These are phyloP conservation scores for Semotilus atromaculatus DNA, from an alignment of 2,797 vertebrate species.

Conservation along the genomic window DNA sequence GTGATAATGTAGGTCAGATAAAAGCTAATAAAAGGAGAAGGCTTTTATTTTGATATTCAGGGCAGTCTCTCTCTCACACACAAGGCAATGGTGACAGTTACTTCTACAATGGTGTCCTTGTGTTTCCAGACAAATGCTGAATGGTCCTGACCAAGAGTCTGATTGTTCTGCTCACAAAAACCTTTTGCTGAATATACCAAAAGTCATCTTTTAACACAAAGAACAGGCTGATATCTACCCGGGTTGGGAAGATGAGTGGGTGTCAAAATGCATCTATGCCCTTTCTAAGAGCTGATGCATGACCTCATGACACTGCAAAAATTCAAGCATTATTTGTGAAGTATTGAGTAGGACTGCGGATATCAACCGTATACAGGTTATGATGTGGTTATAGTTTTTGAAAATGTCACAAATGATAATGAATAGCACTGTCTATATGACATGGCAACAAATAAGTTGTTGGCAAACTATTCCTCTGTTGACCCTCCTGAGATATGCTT, in stretches of 20 bases:
- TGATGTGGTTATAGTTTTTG: neutral
- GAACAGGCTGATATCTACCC: neutral
- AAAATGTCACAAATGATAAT: slow-evolving; percentile 10
- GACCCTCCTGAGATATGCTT: neutral
- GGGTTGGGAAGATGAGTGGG: slow-evolving; percentile 1
- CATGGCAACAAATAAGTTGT: neutral
- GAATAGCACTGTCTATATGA: neutral
- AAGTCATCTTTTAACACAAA: slow-evolving; percentile 38
- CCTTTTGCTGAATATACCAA: slow-evolving; percentile 20
- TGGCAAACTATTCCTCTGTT: neutral
- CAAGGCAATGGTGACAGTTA: slow-evolving; percentile 16
- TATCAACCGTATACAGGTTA: neutral
- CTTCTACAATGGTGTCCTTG: slow-evolving; percentile 42
- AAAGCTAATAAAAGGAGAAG: slow-evolving; percentile 53
- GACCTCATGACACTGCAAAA: slow-evolving; percentile 10
- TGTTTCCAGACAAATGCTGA: slow-evolving; percentile 39
- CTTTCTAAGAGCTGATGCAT: slow-evolving; percentile 20
- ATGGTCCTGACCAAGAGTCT: slow-evolving; percentile 11
- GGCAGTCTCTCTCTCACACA: slow-evolving; percentile 46
- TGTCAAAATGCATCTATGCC: neutral
- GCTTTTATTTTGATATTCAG: slow-evolving; percentile 70
- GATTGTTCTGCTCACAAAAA: slow-evolving; percentile 40
- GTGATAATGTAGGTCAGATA: slow-evolving; percentile 64
- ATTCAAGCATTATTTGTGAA: slow-evolving; percentile 1
- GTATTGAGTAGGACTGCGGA: neutral